Evolutionary conservation across 2,797 vertebrate species (phyloP).

Genomic region (Xenentodon cancila): DNA sequence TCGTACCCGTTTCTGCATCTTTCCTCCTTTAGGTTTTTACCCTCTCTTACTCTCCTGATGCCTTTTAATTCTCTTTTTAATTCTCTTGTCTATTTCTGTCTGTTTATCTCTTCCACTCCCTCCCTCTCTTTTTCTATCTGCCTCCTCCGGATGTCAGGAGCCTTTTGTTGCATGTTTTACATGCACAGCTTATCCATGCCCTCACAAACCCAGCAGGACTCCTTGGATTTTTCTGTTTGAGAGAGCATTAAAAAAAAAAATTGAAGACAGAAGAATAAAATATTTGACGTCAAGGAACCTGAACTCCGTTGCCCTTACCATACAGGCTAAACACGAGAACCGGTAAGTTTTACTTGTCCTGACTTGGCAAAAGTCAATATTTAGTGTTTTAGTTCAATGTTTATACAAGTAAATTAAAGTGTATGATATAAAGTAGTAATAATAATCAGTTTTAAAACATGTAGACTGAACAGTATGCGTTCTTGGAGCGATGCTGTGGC

Average conservation of each 20-base stretch:
- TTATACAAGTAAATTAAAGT: no score
- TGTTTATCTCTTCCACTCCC: constrained; percentile 42
- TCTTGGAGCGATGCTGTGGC: no score
- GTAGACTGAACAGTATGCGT: no score
- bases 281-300: constrained; percentile 10
- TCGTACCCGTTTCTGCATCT: constrained; percentile 3
- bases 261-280: constrained; percentile 27
- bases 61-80: constrained; percentile 30
- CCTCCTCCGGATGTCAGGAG: constrained; percentile 48
- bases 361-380: background rate
- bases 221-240: constrained; percentile 32
- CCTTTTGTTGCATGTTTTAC: constrained; percentile 43
- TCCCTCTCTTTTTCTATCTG: constrained; percentile 34
- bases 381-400: no score
- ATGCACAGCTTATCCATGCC: constrained; percentile 57
- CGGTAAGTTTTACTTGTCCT: constrained; percentile 56
- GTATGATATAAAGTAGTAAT: no score
- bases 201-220: constrained; percentile 38
- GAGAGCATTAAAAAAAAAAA: constrained; percentile 33
- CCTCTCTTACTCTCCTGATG: constrained; percentile 18
- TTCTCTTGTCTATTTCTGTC: constrained; percentile 40
- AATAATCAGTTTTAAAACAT: no score
- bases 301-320: constrained; percentile 29
- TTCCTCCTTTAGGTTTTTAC: constrained; percentile 9
- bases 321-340: constrained; percentile 39